Conservation (phyloP, 1,140 invertebrate genomes). For the Pinna nobilis region DNA sequence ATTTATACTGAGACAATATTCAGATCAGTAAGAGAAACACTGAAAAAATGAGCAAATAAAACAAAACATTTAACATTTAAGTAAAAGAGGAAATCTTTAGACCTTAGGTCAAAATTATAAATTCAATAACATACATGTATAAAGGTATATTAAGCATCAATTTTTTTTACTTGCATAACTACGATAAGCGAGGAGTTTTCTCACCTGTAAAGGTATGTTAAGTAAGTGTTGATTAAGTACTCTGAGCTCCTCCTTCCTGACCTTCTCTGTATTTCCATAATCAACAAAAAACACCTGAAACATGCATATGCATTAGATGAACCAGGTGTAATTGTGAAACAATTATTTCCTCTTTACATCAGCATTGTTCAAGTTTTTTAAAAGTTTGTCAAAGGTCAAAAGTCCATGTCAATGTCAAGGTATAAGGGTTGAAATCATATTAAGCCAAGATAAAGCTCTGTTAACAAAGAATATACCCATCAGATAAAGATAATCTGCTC, state of each 20-base stretch:
- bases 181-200: too few species aligned
- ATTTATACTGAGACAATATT: too few species aligned
- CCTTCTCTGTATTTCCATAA: conserved; percentile 80
- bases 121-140: background rate
- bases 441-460: background rate
- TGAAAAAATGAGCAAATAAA: too few species aligned
- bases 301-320: background rate
- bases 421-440: background rate
- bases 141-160: background rate
- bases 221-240: conserved; percentile 45
- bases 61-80: too few species aligned
- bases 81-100: too few species aligned
- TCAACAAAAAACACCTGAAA: conserved; percentile 85
- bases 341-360: too few species aligned
- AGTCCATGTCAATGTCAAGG: conserved; percentile 9
- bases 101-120: background rate
- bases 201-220: conserved; percentile 61
- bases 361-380: too few species aligned
- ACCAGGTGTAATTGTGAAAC: background rate
- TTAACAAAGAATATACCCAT: background rate
- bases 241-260: conserved; percentile 54
- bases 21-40: too few species aligned
- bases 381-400: background rate
- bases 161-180: background rate
- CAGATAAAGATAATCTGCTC: background rate